phyloP scores from a whole-genome alignment of 2,113 vertebrate species.

The Pelvicachromis taeniatus region DNA sequence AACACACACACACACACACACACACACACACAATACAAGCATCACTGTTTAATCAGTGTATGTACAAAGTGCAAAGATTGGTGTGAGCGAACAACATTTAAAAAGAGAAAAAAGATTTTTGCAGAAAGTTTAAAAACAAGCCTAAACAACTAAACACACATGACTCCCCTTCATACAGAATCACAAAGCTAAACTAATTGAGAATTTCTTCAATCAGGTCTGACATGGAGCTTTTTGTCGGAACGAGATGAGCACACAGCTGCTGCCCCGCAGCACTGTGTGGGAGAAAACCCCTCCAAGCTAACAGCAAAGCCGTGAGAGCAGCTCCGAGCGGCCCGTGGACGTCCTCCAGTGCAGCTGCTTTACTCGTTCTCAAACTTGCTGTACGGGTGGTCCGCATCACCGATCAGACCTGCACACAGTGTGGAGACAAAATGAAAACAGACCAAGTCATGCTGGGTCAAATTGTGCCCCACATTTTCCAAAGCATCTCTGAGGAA shows the following conservation, averaged over 20 bases:
- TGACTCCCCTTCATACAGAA: background rate
- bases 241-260: background rate
- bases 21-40: too few species aligned
- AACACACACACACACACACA: too few species aligned
- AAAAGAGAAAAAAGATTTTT: background rate
- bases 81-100: constrained; percentile 12
- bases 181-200: background rate
- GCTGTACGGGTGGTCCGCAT: constrained; percentile 85
- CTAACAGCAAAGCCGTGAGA: background rate
- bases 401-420: constrained; percentile 78
- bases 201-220: background rate
- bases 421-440: background rate
- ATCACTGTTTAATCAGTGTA: background rate
- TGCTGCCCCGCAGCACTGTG: background rate
- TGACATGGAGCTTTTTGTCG: background rate
- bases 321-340: background rate
- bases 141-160: background rate
- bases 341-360: background rate
- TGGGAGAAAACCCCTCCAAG: background rate
- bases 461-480: background rate
- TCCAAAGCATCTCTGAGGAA: background rate
- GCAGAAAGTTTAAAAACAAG: constrained; percentile 19
- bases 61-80: constrained; percentile 40
- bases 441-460: background rate
- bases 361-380: constrained; percentile 86